Base-by-base conservation (phyloP, 2,888 invertebrate genomes). In the Silvanus unidentatus region DNA sequence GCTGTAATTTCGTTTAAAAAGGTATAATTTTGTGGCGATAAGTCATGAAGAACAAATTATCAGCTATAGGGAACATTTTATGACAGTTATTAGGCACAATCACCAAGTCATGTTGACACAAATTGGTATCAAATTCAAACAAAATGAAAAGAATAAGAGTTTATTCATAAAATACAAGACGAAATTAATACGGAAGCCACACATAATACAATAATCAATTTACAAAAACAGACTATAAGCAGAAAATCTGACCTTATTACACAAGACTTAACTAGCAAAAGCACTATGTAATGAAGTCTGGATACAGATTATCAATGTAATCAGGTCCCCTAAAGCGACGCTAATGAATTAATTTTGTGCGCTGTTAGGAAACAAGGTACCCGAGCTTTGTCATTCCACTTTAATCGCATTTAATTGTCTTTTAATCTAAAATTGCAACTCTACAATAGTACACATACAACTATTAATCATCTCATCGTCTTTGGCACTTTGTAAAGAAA, bases 301-400 rank as follows among this genome's bases (percentile, higher is more conserved):
- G 42, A 48, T 50, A 48, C 40, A 47, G 50, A 50, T 50, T 49
- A 44, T 47, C 50, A 44, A 41, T 50, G 44, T 53, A 54, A 56
- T 52, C 54, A 47, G 46, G 52, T 45, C 54, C 55, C 57, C 53
- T 53, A 50, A 49, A 49, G 55, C 52, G 52, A 49, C 49, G 56
- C 55, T 63, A 62, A 65, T 63, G 63, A 60, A 64, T 63, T 63
- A 63, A 63, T 63, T 61, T 59, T 53, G 58, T 54, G 53, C 57
- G 54, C 55, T 52, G 55, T 54, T 44, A 54, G 57, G 50, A 57
- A 60, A 60, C 59, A 55, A 59, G 57, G 56, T 54, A 55, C 56
- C 58, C 22, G 8, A 32, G 53, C 60, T 59, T 58, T 62, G 61
- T 60, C 59, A 53, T 58, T 56, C 55, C 55, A 54, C 61, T 62